Evolutionary conservation across 2,888 invertebrate species (phyloP).

Genomic region (Aleiodes alternator): DNA sequence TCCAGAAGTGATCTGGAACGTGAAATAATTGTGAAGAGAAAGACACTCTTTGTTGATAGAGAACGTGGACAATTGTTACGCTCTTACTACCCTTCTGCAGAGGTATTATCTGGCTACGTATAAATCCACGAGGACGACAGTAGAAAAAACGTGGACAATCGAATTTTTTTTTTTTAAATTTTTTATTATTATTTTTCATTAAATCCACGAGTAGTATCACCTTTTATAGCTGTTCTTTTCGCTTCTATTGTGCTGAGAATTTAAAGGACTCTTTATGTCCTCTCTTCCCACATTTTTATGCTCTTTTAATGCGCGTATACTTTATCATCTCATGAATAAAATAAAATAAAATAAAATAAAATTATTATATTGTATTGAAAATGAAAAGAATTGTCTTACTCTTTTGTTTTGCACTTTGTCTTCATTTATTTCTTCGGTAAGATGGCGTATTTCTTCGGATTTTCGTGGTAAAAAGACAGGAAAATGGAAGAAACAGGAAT

Average conservation of each 20-base stretch:
- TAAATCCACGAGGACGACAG: conserved; percentile 48
- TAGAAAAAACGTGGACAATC: conserved; percentile 35
- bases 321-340: background rate
- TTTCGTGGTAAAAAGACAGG: background rate
- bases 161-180: conserved; percentile 27
- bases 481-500: background rate
- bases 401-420: background rate
- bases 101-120: conserved; percentile 80
- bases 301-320: background rate
- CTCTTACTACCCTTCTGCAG: conserved; percentile 83
- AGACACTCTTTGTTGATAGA: conserved; percentile 83
- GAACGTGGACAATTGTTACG: conserved; percentile 82
- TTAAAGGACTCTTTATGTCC: conserved; percentile 32
- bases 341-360: no score
- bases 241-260: conserved; percentile 30
- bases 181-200: conserved; percentile 8
- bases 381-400: background rate
- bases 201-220: conserved; percentile 52
- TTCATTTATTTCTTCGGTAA: background rate
- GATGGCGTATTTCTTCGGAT: no score
- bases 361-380: no score
- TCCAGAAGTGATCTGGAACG: conserved; percentile 80
- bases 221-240: conserved; percentile 49
- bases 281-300: conserved; percentile 7
- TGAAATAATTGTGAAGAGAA: conserved; percentile 83